Conservation (phyloP, 1,140 invertebrate species). For the Temnothorax curvispinosus region DNA sequence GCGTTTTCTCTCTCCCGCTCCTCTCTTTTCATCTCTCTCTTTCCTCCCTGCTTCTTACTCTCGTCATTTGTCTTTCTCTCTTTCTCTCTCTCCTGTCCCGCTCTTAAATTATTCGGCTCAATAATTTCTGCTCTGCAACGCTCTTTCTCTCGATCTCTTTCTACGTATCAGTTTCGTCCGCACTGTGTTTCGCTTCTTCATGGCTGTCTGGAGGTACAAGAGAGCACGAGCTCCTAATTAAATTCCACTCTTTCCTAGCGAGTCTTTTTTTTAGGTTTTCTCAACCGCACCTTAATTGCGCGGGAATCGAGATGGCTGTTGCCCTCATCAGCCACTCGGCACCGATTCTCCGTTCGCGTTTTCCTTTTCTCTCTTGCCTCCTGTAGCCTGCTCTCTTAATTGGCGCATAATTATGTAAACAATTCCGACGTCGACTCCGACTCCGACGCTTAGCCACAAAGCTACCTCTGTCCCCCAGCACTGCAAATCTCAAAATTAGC, state of each 20-base stretch:
- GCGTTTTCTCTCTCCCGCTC: constrained; percentile 45
- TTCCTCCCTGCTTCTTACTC: neutral
- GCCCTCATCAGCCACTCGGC: constrained; percentile 77
- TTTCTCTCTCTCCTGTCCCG: constrained; percentile 7
- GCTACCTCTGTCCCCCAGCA: constrained; percentile 60
- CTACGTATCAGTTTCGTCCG: constrained; percentile 36
- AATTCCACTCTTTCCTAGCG: constrained; percentile 83
- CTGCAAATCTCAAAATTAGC: constrained; percentile 64
- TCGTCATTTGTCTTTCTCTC: neutral
- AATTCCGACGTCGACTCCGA: constrained; percentile 73
- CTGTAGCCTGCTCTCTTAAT: constrained; percentile 80
- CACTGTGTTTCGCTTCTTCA: constrained; percentile 78
- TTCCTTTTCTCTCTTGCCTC: constrained; percentile 53
- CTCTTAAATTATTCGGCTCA: constrained; percentile 48
- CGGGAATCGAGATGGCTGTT: constrained; percentile 79
- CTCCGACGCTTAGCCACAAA: constrained; percentile 59
- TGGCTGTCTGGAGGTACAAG: constrained; percentile 81
- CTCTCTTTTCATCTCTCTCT: constrained; percentile 44
- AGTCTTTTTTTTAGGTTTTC: constrained; percentile 81
- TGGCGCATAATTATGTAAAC: constrained; percentile 85
- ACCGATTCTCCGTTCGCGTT: constrained; percentile 69
- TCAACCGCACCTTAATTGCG: constrained; percentile 84
- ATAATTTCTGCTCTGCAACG: constrained; percentile 66
- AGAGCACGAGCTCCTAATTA: constrained; percentile 83
- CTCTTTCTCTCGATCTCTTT: constrained; percentile 58